Percentiles rank a stretch among this genome's conserved stretches.
Evolutionary conservation across 2,113 vertebrate species (phyloP).

Genomic region (Motacilla alba): DNA sequence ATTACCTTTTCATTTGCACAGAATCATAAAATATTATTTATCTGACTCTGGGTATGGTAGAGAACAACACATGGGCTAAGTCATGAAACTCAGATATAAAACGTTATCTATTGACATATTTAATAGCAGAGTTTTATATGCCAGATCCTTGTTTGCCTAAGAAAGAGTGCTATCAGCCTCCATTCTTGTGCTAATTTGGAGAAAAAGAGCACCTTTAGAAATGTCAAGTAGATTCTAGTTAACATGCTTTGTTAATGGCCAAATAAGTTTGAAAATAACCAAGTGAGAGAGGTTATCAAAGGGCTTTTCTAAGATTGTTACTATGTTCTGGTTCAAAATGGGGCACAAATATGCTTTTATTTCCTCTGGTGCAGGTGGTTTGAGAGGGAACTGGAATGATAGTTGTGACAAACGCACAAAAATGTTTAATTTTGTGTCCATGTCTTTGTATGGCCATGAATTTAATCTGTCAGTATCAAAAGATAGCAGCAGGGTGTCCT

Average conservation of each 20-base stretch:
- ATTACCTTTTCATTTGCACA: neutral
- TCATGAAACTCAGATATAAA: neutral
- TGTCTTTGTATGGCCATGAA: neutral
- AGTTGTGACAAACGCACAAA: neutral
- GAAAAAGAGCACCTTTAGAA: neutral
- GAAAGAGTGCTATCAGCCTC: neutral
- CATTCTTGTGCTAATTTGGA: neutral
- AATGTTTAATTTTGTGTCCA: neutral
- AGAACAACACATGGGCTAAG: neutral
- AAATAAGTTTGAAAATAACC: neutral
- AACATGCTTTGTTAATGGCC: neutral
- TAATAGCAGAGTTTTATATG: neutral
- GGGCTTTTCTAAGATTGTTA: neutral
- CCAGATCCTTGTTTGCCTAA: neutral
- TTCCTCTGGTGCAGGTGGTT: neutral
- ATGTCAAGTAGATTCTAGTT: neutral
- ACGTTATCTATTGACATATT: neutral
- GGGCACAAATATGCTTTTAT: neutral
- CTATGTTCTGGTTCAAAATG: neutral
- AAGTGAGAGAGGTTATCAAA: neutral
- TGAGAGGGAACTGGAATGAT: neutral
- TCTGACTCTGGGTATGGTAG: neutral
- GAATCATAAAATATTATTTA: neutral
- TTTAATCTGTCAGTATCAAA: neutral
- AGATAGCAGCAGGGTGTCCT: neutral